A percentile compares a stretch with the other conserved stretches of the same genome.
Evolutionary conservation across 1,140 invertebrate species (phyloP).

Genomic region (Glomeris maerens): DNA sequence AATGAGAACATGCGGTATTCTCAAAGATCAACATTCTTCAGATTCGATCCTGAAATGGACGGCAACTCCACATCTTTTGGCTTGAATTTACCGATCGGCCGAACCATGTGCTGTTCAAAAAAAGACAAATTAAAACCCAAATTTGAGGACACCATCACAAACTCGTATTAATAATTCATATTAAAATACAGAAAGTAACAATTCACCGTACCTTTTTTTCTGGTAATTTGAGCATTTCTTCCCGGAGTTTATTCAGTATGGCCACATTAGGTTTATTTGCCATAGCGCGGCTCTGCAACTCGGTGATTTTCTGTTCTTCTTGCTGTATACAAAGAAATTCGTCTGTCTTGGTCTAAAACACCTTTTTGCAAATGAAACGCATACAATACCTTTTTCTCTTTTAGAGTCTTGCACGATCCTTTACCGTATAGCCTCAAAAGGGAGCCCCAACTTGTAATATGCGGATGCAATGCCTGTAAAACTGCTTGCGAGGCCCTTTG

Average conservation of each 20-base stretch:
- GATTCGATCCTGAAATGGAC: constrained; percentile 48
- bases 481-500: constrained; percentile 92
- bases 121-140: constrained; percentile 3
- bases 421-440: constrained; percentile 84
- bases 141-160: background rate
- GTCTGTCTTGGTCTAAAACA: background rate
- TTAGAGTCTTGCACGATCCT: constrained; percentile 76
- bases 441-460: constrained; percentile 89
- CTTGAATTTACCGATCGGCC: constrained; percentile 57
- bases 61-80: constrained; percentile 49
- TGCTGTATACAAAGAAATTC: constrained; percentile 29
- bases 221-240: constrained; percentile 71
- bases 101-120: constrained; percentile 35
- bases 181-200: constrained; percentile 12
- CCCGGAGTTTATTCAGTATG: constrained; percentile 73
- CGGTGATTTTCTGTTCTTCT: constrained; percentile 84
- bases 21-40: constrained; percentile 54
- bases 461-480: constrained; percentile 69
- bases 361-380: constrained; percentile 12
- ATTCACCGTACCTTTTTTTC: constrained; percentile 23
- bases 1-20: too few relatives aligned
- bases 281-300: constrained; percentile 74
- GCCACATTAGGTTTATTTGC: constrained; percentile 85
- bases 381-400: constrained; percentile 61
- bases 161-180: background rate